Evolutionary conservation across 2,113 vertebrate species (phyloP).

Genomic region (Scartelaos histophorus): DNA sequence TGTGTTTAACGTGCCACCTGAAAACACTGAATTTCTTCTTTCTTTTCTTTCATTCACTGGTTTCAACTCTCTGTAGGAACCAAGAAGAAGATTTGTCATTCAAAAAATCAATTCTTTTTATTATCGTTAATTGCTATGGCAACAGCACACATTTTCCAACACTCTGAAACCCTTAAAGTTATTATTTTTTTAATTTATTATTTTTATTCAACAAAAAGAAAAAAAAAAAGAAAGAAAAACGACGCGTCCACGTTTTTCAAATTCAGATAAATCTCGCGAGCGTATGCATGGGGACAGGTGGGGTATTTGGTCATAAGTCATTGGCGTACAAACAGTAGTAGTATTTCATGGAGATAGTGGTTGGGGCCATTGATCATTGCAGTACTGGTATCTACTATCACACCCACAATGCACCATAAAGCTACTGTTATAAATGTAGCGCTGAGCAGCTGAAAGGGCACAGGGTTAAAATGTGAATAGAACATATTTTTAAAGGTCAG

Average conservation of each 20-base stretch:
- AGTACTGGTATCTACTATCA: not conserved
- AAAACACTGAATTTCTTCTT: no score
- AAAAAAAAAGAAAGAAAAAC: not conserved
- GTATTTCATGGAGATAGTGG: not conserved
- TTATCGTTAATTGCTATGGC: no score
- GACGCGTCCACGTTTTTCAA: not conserved
- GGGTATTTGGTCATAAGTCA: not conserved
- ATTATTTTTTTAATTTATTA: no score
- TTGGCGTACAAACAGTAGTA: not conserved
- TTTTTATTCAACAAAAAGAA: no score
- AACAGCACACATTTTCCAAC: no score
- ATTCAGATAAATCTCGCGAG: not conserved
- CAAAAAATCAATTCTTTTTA: no score
- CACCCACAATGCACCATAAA: not conserved
- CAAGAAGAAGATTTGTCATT: no score
- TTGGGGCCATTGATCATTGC: not conserved
- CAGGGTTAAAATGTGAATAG: not conserved
- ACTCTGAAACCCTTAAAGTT: no score
- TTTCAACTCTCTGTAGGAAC: no score
- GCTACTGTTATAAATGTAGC: not conserved
- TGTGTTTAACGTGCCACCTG: no score
- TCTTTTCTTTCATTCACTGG: no score
- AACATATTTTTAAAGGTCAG: not conserved
- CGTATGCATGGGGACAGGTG: no score
- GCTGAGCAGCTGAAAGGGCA: not conserved